Conservation (phyloP, 2,888 invertebrate genomes). For the Nomada ferruginata region DNA sequence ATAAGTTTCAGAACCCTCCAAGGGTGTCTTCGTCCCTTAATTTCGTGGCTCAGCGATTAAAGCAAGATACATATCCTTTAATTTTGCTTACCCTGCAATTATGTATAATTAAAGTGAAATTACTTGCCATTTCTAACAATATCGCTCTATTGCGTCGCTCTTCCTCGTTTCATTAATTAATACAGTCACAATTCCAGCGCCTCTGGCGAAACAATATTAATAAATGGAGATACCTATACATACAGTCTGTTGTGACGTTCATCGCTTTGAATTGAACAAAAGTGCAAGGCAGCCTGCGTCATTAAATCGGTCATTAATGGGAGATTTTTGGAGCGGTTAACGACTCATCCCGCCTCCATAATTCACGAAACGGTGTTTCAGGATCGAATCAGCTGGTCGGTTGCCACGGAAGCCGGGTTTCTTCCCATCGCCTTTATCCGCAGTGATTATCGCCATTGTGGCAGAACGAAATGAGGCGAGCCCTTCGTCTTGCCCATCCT, state of each 20-base stretch:
- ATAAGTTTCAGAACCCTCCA: conserved; percentile 1
- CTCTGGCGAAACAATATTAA: not conserved
- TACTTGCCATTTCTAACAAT: not conserved
- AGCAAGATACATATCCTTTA: conserved; percentile 3
- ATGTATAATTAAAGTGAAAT: not conserved
- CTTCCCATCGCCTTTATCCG: not conserved
- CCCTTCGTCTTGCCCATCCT: not conserved
- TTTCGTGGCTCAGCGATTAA: not conserved
- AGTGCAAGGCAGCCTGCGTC: not conserved
- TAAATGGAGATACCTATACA: not conserved
- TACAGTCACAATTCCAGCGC: not conserved
- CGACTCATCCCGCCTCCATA: not conserved
- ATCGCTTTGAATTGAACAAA: conserved; percentile 4
- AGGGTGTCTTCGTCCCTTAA: conserved; percentile 21
- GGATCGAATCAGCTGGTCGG: conserved; percentile 14
- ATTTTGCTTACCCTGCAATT: conserved; percentile 7
- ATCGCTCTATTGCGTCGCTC: not conserved
- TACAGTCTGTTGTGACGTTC: not conserved
- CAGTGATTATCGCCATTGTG: conserved; percentile 40
- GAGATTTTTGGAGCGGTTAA: conserved; percentile 6
- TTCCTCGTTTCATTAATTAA: not conserved
- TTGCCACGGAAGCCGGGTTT: conserved; percentile 7
- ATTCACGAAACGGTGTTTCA: conserved; percentile 1
- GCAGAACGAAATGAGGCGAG: conserved; percentile 41
- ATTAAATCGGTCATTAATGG: not conserved